These are phyloP conservation scores for Sitobion miscanthi DNA, from an alignment of 1,140 invertebrate genomes.

Conservation along the genomic window DNA sequence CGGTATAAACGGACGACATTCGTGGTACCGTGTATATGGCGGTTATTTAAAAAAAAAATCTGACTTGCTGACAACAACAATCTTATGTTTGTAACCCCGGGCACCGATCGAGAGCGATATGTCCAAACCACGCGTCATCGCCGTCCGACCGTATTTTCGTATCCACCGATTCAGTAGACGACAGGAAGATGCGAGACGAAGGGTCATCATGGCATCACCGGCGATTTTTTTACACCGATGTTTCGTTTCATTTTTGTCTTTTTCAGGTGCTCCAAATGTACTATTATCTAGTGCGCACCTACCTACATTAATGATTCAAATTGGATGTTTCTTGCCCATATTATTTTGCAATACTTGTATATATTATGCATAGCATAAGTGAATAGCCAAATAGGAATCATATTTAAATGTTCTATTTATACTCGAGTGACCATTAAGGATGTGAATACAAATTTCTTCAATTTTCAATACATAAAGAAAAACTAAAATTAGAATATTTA, in stretches of 20 bases:
- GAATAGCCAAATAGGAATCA: background rate
- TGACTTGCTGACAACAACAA: background rate
- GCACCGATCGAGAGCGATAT: background rate
- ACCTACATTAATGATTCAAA: background rate
- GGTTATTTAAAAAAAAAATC: background rate
- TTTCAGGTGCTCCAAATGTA: background rate
- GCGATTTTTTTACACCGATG: background rate
- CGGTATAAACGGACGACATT: background rate
- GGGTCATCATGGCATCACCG: no score
- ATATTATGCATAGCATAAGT: no score
- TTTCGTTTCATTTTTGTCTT: background rate
- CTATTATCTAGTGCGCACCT: background rate
- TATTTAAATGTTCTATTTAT: background rate
- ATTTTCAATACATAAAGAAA: background rate
- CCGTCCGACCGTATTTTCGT: background rate
- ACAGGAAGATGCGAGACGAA: background rate
- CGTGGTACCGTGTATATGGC: background rate
- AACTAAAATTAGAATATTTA: background rate
- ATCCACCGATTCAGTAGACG: background rate
- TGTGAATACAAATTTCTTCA: background rate
- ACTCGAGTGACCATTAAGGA: background rate
- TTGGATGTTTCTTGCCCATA: background rate
- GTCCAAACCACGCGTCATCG: background rate
- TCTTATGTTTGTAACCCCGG: background rate
- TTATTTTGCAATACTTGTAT: no score